These are phyloP conservation scores for Lamprologus ornatipinnis DNA, from an alignment of 2,113 vertebrate species.

Conservation along the genomic window DNA sequence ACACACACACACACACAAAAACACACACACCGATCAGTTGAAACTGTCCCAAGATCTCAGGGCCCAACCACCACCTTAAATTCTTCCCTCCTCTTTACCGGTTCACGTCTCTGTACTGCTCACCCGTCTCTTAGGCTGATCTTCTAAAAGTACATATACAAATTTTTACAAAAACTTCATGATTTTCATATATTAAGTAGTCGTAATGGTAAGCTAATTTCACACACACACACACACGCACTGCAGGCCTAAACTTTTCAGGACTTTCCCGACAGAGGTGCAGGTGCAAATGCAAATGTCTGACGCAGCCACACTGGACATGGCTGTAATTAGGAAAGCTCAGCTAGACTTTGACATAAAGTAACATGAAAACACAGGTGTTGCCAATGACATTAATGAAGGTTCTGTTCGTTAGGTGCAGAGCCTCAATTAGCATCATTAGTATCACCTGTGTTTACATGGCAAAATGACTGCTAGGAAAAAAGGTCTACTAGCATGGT, in stretches of 20 bases:
- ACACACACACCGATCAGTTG: background rate
- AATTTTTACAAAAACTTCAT: background rate
- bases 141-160: background rate
- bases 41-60: background rate
- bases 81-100: background rate
- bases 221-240: background rate
- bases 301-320: background rate
- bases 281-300: background rate
- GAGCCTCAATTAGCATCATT: background rate
- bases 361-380: background rate
- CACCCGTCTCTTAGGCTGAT: background rate
- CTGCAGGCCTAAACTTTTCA: background rate
- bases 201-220: background rate
- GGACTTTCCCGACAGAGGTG: background rate
- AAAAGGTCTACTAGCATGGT: background rate
- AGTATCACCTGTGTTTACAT: background rate
- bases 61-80: background rate
- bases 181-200: background rate
- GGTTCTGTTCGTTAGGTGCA: background rate
- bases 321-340: background rate
- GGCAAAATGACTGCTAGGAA: background rate
- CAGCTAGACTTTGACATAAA: background rate
- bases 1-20: background rate
- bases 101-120: background rate
- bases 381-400: background rate